Percentiles rank a stretch among this genome's conserved stretches.
These are phyloP conservation scores for Rhagonycha fulva DNA, from an alignment of 2,888 invertebrate species.

Conservation along the genomic window DNA sequence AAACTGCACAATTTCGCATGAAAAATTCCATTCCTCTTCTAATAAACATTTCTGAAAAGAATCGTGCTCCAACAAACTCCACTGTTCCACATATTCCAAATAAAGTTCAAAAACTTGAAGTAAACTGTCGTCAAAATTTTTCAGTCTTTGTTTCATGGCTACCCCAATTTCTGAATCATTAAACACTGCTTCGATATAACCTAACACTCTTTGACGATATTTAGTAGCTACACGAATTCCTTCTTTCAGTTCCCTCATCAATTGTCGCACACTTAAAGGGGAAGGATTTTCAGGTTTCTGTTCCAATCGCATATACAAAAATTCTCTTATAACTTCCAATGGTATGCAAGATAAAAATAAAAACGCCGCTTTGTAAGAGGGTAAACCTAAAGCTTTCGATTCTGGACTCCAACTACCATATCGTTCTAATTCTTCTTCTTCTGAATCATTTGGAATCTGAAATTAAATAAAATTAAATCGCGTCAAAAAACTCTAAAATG, in stretches of 20 bases:
- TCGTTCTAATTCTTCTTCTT: constrained; percentile 60
- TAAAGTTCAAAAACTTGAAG: constrained; percentile 72
- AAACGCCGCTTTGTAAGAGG: constrained; percentile 84
- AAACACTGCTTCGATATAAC: constrained; percentile 65
- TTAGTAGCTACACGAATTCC: constrained; percentile 82
- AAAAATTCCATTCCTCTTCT: constrained; percentile 89
- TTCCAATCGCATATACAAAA: constrained; percentile 82
- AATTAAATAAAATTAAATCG: constrained; percentile 2
- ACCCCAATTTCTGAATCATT: constrained; percentile 56
- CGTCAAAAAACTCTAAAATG: neutral
- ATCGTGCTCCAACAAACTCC: constrained; percentile 73
- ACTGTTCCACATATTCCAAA: constrained; percentile 82
- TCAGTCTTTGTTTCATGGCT: constrained; percentile 64
- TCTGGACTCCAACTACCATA: constrained; percentile 82
- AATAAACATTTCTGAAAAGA: constrained; percentile 74
- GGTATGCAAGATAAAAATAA: constrained; percentile 85
- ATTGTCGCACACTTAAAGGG: constrained; percentile 83
- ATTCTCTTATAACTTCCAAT: constrained; percentile 91
- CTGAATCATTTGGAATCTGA: constrained; percentile 42
- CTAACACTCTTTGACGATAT: constrained; percentile 77
- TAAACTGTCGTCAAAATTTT: constrained; percentile 78
- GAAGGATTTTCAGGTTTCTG: constrained; percentile 83
- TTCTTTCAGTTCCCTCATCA: constrained; percentile 83
- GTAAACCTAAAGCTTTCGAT: constrained; percentile 75
- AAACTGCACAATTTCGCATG: constrained; percentile 76